Percentiles rank a stretch among this genome's conserved stretches.
phyloP scores from a whole-genome alignment of 2,888 invertebrate genomes.

The Apodemia hepburni region DNA sequence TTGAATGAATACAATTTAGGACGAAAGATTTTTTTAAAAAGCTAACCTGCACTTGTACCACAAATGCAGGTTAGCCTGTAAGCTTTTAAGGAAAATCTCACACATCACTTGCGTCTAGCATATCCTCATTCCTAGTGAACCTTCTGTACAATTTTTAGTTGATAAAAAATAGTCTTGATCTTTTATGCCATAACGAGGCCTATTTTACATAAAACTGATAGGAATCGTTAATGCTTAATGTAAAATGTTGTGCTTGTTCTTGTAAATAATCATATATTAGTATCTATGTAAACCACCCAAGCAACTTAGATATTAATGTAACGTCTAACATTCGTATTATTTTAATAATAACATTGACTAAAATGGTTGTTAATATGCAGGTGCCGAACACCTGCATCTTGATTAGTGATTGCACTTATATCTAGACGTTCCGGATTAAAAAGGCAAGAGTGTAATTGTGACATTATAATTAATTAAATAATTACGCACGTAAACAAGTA shows the following conservation, averaged over 20 bases:
- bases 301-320: neutral
- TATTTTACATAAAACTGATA: neutral
- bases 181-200: too few relatives aligned
- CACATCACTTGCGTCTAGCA: too few relatives aligned
- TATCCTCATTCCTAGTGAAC: too few relatives aligned
- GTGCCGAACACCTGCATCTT: slow-evolving; percentile 69
- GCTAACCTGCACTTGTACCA: too few relatives aligned
- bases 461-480: slow-evolving; percentile 66
- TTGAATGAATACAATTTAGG: too few relatives aligned
- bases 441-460: slow-evolving; percentile 55
- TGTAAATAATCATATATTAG: neutral
- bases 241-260: neutral
- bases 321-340: slow-evolving; percentile 11
- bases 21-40: too few relatives aligned
- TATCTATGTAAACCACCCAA: neutral
- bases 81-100: too few relatives aligned
- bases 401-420: slow-evolving; percentile 69
- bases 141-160: too few relatives aligned
- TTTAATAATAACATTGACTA: slow-evolving; percentile 30
- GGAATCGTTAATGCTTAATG: neutral
- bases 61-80: too few relatives aligned
- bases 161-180: too few relatives aligned
- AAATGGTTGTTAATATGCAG: slow-evolving; percentile 51
- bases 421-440: slow-evolving; percentile 53
- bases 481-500: slow-evolving; percentile 34